Percentiles rank a stretch among this genome's conserved stretches.
phyloP scores from a whole-genome alignment of 1,140 invertebrate genomes.

The Drosophila leontia region DNA sequence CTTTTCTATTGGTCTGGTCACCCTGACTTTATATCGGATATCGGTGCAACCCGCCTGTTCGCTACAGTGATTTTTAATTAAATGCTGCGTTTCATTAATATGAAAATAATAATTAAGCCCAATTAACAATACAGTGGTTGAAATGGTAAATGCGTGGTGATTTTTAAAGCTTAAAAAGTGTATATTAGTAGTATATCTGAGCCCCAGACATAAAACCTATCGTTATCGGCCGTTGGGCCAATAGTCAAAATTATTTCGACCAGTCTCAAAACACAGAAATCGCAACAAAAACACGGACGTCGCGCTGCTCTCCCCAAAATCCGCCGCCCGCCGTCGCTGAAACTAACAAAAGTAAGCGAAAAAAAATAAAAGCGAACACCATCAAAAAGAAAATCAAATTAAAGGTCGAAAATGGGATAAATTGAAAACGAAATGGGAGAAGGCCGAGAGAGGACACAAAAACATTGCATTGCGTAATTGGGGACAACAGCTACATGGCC shows the following conservation, averaged over 20 bases:
- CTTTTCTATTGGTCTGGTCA: background rate
- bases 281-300: slow-evolving; percentile 58
- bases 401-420: slow-evolving; percentile 21
- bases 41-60: background rate
- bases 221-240: slow-evolving; percentile 12
- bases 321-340: slow-evolving; percentile 29
- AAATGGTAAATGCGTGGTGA: background rate
- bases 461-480: slow-evolving; percentile 75
- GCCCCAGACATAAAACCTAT: background rate
- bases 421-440: slow-evolving; percentile 1
- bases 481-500: slow-evolving; percentile 30
- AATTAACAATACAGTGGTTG: background rate
- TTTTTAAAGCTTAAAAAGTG: background rate
- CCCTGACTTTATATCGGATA: background rate
- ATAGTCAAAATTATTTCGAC: slow-evolving; percentile 20
- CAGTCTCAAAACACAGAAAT: slow-evolving; percentile 21
- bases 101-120: too few species aligned
- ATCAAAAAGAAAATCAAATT: slow-evolving; percentile 3
- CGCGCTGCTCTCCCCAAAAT: slow-evolving; percentile 18
- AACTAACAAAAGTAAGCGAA: slow-evolving; percentile 59
- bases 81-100: too few species aligned
- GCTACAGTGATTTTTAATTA: background rate
- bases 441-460: slow-evolving; percentile 41
- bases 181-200: background rate
- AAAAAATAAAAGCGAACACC: slow-evolving; percentile 42